Conservation (phyloP, 2,888 invertebrate genomes). For the Anarsia innoxiella region DNA sequence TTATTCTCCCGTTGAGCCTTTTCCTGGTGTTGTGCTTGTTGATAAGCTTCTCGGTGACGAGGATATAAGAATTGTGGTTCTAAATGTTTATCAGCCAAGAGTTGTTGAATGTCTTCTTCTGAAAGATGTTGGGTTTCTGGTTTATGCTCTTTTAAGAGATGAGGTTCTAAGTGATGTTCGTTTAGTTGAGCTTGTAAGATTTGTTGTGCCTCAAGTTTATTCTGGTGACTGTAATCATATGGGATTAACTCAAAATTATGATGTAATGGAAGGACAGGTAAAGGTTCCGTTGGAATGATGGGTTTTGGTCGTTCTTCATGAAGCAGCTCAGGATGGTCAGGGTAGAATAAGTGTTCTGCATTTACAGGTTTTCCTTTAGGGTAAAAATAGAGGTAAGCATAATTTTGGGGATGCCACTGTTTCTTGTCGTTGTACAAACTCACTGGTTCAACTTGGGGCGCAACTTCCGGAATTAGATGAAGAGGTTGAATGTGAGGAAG, state of each 20-base stretch:
- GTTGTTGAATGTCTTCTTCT: conserved; percentile 1
- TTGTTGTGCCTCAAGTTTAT: conserved; percentile 15
- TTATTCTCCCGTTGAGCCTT: neutral
- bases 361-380: conserved; percentile 8
- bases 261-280: neutral
- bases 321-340: too few species aligned
- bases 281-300: neutral
- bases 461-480: neutral
- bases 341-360: conserved; percentile 1
- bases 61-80: conserved; percentile 1
- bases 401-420: conserved; percentile 10
- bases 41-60: neutral
- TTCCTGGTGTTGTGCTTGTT: neutral
- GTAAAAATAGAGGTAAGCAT: conserved; percentile 15
- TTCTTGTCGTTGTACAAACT: neutral
- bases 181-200: conserved; percentile 10
- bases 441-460: neutral
- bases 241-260: conserved; percentile 21
- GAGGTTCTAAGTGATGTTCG: conserved; percentile 9
- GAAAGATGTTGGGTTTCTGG: conserved; percentile 6
- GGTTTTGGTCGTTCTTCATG: neutral
- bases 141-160: conserved; percentile 5
- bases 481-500: neutral
- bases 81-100: neutral
- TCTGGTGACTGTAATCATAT: conserved; percentile 19